phyloP scores from a whole-genome alignment of 2,797 vertebrate genomes.

The Heliangelus exortis region DNA sequence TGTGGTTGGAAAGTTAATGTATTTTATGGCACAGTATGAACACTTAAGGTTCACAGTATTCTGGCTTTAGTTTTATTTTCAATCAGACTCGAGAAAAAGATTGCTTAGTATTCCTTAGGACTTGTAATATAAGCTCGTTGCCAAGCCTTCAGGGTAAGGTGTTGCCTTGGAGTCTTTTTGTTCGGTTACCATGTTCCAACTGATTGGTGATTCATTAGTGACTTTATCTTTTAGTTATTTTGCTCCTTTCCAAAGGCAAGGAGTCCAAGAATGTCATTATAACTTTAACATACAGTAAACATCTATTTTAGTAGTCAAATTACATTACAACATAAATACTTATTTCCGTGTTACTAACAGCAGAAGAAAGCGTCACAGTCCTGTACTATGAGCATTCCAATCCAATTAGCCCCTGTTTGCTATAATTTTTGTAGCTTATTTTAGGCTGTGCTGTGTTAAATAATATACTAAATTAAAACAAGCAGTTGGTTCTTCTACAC shows the following conservation, averaged over 20 bases:
- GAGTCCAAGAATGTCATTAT: not conserved
- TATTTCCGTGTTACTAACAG: not conserved
- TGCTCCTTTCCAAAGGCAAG: not conserved
- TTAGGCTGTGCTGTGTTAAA: not conserved
- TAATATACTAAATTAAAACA: not conserved
- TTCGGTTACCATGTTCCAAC: not conserved
- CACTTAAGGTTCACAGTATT: not conserved
- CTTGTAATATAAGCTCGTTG: not conserved
- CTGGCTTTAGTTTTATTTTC: not conserved
- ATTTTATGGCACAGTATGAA: not conserved
- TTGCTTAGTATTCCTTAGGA: not conserved
- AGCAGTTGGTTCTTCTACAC: not conserved
- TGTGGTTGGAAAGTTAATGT: not conserved
- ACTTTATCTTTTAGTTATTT: constrained; percentile 21
- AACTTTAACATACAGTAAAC: not conserved
- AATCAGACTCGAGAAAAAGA: not conserved
- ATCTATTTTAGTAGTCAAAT: not conserved
- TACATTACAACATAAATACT: not conserved
- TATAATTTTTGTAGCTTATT: not conserved
- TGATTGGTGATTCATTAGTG: constrained; percentile 2
- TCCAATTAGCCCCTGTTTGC: not conserved
- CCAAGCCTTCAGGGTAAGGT: constrained; percentile 36
- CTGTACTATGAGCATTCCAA: not conserved
- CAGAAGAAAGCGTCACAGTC: not conserved
- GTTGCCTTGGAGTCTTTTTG: not conserved